Percentiles rank a stretch among this genome's conserved stretches.
Conservation (phyloP, 2,888 invertebrate species). For the Cloeon dipterum region DNA sequence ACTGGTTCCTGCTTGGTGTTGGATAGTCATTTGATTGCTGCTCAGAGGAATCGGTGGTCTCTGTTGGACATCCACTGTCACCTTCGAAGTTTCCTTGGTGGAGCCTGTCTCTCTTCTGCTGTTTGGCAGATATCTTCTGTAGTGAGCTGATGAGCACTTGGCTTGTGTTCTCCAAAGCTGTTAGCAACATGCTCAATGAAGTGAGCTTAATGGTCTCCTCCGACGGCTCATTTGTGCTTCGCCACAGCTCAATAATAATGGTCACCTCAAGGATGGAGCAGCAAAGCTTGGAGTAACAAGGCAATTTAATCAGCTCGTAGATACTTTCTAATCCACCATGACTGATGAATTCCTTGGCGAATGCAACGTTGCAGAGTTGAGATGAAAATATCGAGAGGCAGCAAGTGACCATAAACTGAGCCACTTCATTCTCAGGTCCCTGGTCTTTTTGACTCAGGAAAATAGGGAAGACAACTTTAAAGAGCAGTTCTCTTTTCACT, state of each 20-base stretch:
- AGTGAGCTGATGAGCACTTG: background rate
- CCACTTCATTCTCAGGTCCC: constrained; percentile 22
- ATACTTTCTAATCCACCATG: constrained; percentile 30
- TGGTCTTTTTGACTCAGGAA: constrained; percentile 27
- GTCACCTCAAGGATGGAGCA: constrained; percentile 34
- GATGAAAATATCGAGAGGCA: constrained; percentile 34
- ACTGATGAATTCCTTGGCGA: constrained; percentile 32
- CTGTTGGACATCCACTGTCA: constrained; percentile 1
- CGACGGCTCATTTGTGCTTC: constrained; percentile 11
- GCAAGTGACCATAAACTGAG: constrained; percentile 31
- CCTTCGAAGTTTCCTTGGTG: background rate
- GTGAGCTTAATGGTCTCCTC: constrained; percentile 4
- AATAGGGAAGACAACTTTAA: constrained; percentile 33
- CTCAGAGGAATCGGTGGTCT: background rate
- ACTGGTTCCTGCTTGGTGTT: background rate
- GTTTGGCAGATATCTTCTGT: background rate
- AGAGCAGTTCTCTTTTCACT: constrained; percentile 30
- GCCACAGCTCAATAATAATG: constrained; percentile 32
- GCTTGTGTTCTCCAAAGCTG: constrained; percentile 4
- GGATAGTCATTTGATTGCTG: background rate
- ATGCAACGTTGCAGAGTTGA: constrained; percentile 24
- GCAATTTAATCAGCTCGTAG: constrained; percentile 25
- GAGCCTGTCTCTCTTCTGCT: background rate
- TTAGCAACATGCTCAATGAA: constrained; percentile 7
- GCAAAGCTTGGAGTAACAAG: constrained; percentile 30